phyloP scores from a whole-genome alignment of 2,797 vertebrate genomes.

The Merluccius polli region DNA sequence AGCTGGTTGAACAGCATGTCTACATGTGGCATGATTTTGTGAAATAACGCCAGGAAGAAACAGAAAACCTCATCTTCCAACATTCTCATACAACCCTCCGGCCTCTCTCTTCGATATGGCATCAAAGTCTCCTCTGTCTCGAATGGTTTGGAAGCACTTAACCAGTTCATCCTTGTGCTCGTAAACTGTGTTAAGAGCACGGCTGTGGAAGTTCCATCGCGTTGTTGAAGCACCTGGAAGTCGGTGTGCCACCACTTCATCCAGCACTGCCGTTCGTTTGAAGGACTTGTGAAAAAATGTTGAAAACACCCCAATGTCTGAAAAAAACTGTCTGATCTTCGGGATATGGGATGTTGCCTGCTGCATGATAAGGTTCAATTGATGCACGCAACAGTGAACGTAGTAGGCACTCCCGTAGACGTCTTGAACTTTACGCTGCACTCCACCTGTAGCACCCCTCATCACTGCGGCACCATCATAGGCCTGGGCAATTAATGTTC shows the following conservation, averaged over 20 bases:
- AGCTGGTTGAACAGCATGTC: slow-evolving; percentile 21
- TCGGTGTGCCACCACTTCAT: slow-evolving; percentile 12
- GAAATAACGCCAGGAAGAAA: slow-evolving; percentile 19
- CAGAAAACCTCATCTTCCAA: slow-evolving; percentile 19
- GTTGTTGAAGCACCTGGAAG: slow-evolving; percentile 9
- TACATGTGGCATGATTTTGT: slow-evolving; percentile 26
- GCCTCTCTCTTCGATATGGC: slow-evolving; percentile 1
- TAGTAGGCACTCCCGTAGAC: slow-evolving; percentile 5
- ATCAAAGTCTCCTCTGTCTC: background rate
- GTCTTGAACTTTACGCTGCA: slow-evolving; percentile 3
- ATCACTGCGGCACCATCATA: background rate
- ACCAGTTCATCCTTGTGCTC: slow-evolving; percentile 6
- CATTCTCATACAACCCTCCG: slow-evolving; percentile 19
- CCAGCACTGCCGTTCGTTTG: slow-evolving; percentile 19
- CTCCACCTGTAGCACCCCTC: slow-evolving; percentile 8
- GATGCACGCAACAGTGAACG: slow-evolving; percentile 12
- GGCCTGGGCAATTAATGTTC: slow-evolving; percentile 4
- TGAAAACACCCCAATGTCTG: slow-evolving; percentile 16
- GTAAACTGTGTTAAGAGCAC: slow-evolving; percentile 12
- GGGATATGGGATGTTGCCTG: slow-evolving; percentile 17
- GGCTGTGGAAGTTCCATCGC: slow-evolving; percentile 24
- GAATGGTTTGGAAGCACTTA: slow-evolving; percentile 14
- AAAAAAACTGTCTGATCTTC: slow-evolving; percentile 7
- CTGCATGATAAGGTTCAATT: slow-evolving; percentile 9
- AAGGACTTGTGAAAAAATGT: slow-evolving; percentile 13